Evolutionary conservation across 30 jellyfish, hydroid and myxozoan species (phyloP), one percentile per base, ranked within the genome.

Genomic region (Aurelia sp.): DNA sequence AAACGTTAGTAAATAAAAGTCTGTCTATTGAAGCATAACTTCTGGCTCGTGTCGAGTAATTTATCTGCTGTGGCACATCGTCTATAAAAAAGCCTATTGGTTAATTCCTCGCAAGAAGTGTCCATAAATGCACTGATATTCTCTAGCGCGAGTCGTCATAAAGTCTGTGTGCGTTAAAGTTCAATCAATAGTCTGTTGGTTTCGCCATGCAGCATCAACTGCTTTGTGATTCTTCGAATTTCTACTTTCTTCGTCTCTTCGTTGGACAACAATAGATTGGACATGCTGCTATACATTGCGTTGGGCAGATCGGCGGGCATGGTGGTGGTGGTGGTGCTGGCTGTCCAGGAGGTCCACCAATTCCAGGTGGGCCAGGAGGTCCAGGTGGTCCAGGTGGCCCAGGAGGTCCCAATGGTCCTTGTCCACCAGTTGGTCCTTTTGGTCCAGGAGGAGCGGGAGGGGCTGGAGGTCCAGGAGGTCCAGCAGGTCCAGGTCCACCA

Each of bases 241-340:
- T 65, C 59, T 63, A 62, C 86, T 90, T 82, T 78, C 90, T 78
- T 74, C 95, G 82, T 41, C 97, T 82, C 77, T 73, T 81, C 67
- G 98, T 80, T 80, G 98, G 98, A 72, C 98, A 92, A 84, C 98
- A 92, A 81, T 86, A 80, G 38, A 86, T 76, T 80, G 98, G 97
- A 57, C 98, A 92, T 40, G 93, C 84, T 22, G 98, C 97, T 21
- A 91, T 86, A 84, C 98, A 92, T 67, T 68, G 84, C 20, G 69
- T 58, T 86, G 97, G 97, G 63, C 93, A 81, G 82, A 74, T 73
- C 69, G 97, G 93, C 77, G 93, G 93, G 57, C 92, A 78, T 81
- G 97, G 93, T 80, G 97, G 97, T 59, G 97, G 97, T 63, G 97
- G 97, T 72, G 97, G 98, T 75, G 96, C 98, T n/a, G 91, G 91